Base-by-base conservation (phyloP, 2,797 vertebrate genomes). In the Meda fulgida region DNA sequence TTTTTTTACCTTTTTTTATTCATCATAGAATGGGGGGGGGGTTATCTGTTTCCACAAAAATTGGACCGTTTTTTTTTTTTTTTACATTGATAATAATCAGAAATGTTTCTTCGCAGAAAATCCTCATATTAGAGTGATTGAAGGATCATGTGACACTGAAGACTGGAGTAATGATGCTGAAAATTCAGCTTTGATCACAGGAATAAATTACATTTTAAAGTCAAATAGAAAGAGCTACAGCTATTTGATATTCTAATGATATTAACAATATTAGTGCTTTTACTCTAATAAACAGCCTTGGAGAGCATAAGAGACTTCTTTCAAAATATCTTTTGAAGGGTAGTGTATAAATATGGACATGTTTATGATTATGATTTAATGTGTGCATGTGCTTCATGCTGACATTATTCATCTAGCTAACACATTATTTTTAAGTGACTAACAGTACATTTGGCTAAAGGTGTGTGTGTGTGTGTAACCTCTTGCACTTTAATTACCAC, bases 401-500 rank as follows among this genome's bases (percentile, higher is more conserved):
- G n/a, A 14, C n/a, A 26, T 60, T 29, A 26, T 63, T 63, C n/a
- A 63, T 60, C 1, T 11, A 14, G 11, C 58, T 29, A n/a, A 63
- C 58, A 29, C 58, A 63, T 63, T 14, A 63, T 14, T 60, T 14
- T 60, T 5, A 60, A 60, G n/a, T 26, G 16, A 10, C 29, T 66
- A 34, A 66, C 7, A 5, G 29, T 34, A 66, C 7, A 36, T 67
- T 19, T 34, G 3, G 21, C 65, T 10, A 36, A 31, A 9, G 16
- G 65, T 6, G 46, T 48, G 46, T 5, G 46, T 48, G 46, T 18
- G n/a, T 51, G 4, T 10, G 26, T 19, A 4, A 14, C 23, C 53
- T 81, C 26, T 58, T 92, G 92, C 92, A 93, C 91, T 90, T 93
- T 91, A 93, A 94, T 93, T 93, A 92, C 90, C 92, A 88, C 14